A percentile compares a stretch with the other conserved stretches of the same genome.
phyloP scores from a whole-genome alignment of 1,140 invertebrate species.

The Muscidifurax raptorellus region DNA sequence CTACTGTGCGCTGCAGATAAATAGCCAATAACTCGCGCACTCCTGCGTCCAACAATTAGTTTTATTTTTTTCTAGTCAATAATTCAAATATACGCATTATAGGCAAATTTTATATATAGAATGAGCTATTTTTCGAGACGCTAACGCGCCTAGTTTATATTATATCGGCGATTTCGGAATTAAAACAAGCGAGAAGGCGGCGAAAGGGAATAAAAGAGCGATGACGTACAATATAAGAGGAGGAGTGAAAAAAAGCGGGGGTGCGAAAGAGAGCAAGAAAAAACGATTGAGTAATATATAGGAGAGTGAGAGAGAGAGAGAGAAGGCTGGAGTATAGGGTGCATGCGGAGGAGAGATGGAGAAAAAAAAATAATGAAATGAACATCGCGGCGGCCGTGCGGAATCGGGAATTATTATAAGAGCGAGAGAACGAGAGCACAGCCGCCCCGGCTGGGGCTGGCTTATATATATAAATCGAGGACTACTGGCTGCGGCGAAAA shows the following conservation, averaged over 20 bases:
- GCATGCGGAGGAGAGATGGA: slow-evolving; percentile 49
- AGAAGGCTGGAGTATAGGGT: slow-evolving; percentile 14
- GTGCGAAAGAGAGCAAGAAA: slow-evolving; percentile 15
- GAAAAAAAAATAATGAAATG: slow-evolving; percentile 75
- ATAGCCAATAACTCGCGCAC: slow-evolving; percentile 24
- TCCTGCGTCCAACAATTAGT: no score
- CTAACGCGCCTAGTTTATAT: no score
- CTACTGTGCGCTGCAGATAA: background rate
- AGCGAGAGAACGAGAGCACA: slow-evolving; percentile 50
- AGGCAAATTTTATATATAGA: no score
- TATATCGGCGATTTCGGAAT: background rate
- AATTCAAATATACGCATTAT: no score
- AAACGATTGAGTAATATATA: slow-evolving; percentile 51
- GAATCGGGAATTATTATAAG: slow-evolving; percentile 75
- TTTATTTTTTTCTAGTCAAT: no score
- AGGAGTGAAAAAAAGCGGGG: background rate
- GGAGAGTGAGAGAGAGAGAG: no score
- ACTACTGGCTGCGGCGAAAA: slow-evolving; percentile 36
- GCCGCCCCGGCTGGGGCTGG: slow-evolving; percentile 58
- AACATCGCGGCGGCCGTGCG: slow-evolving; percentile 68
- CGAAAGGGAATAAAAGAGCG: background rate
- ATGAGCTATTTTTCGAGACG: no score
- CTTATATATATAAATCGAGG: slow-evolving; percentile 72
- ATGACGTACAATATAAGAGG: no score
- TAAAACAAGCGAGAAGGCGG: background rate